Base-by-base conservation (phyloP, 2,888 invertebrate genomes). In the Bembecia ichneumoniformis region DNA sequence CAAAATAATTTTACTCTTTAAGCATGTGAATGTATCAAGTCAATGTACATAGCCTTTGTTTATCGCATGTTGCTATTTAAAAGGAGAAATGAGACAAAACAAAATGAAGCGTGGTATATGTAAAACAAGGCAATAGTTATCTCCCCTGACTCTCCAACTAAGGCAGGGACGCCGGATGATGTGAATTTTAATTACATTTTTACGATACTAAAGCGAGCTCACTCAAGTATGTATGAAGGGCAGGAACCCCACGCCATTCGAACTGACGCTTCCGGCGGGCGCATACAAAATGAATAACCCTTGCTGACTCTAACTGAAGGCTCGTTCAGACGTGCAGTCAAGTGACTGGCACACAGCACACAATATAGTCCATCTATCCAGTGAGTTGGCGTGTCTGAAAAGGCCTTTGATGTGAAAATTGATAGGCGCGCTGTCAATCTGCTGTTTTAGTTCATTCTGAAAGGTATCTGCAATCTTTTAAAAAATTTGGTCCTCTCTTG, bases 181-280 rank as follows among this genome's bases (percentile, higher is more conserved):
- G 74, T 77, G 77, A 78, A 79, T 82, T 83, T 83, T 84, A 82
- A 84, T 82, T 82, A 80, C 77, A 81, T 82, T 82, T 82, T 82
- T 82, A 80, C 76, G 77, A 79, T 79, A 79, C 74, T 72, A 73
- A 74, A 80, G 74, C 75, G 68, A 59, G 65, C 68, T 60, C 65
- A 67, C 68, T 78, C 68, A 69, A 80, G 78, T 78, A 79, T 76
- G 76, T 81, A 80, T 72, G 77, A 74, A 76, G 77, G 73, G 72
- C 64, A 60, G 68, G 63, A 66, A 64, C 66, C 68, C 69, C 66
- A 55, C 59, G 64, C 69, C 68, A 75, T 74, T 72, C 60, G 67
- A 68, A 67, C 60, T 62, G 68, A 62, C 66, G 75, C 72, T 79
- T 78, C 80, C 76, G 72, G 71, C 68, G 60, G 64, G 68, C 66